phyloP scores from a whole-genome alignment of 2,888 invertebrate genomes.

The Protophormia terraenovae region DNA sequence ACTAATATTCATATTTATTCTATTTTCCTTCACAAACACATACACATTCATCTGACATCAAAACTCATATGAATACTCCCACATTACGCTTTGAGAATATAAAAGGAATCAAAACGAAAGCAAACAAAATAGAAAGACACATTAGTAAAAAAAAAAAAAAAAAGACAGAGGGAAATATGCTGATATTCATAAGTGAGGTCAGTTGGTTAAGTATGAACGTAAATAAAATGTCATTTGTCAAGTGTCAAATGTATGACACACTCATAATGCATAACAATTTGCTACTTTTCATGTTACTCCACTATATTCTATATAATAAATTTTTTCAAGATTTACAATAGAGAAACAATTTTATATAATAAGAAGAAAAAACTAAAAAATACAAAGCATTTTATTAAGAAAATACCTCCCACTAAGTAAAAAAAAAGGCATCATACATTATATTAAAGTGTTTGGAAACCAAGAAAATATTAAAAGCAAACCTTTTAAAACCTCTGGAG shows the following conservation, averaged over 20 bases:
- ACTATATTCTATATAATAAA: slow-evolving; percentile 16
- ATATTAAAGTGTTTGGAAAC: not conserved
- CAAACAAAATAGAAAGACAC: not conserved
- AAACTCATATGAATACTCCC: not conserved
- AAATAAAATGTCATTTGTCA: slow-evolving; percentile 71
- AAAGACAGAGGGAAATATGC: not conserved
- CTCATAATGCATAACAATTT: slow-evolving; percentile 67
- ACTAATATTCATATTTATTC: not conserved
- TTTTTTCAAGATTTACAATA: slow-evolving; percentile 11
- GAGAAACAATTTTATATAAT: not conserved
- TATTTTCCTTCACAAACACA: not conserved
- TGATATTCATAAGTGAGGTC: slow-evolving; percentile 68
- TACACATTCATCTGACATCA: too few relatives aligned
- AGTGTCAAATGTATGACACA: slow-evolving; percentile 68
- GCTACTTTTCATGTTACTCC: slow-evolving; percentile 33
- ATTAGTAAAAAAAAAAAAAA: not conserved
- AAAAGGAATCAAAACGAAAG: not conserved
- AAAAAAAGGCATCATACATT: not conserved
- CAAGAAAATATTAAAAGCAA: not conserved
- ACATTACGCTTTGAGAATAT: slow-evolving; percentile 23
- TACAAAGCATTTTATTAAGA: not conserved
- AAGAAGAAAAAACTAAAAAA: not conserved
- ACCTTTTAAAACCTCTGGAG: slow-evolving; percentile 54
- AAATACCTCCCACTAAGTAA: not conserved
- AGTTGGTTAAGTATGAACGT: slow-evolving; percentile 69